phyloP scores from a whole-genome alignment of 2,797 vertebrate genomes.

The Sebastolobus altivelis region DNA sequence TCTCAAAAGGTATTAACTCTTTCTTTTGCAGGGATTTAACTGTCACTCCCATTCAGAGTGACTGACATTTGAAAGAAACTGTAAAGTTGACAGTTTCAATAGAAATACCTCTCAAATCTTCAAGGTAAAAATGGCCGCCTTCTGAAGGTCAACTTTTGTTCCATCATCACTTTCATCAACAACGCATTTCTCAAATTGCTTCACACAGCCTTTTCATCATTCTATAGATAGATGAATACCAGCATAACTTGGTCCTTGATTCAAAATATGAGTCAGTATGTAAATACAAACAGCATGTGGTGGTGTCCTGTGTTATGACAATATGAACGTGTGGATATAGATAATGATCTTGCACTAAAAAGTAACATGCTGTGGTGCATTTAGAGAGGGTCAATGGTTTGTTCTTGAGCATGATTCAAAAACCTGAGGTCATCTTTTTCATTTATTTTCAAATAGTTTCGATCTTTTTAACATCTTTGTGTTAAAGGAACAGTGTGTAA shows the following conservation, averaged over 20 bases:
- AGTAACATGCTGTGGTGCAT: neutral
- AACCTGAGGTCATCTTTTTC: neutral
- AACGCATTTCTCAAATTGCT: slow-evolving; percentile 9
- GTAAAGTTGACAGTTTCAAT: slow-evolving; percentile 21
- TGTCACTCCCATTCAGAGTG: slow-evolving; percentile 2
- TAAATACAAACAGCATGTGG: neutral
- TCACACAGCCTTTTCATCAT: slow-evolving; percentile 4
- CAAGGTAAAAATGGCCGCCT: neutral
- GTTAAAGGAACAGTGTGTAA: neutral
- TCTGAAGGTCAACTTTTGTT: slow-evolving; percentile 19
- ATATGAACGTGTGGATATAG: neutral
- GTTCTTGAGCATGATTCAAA: neutral
- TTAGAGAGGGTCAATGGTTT: neutral
- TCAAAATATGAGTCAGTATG: neutral
- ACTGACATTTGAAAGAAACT: slow-evolving; percentile 41
- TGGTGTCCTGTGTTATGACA: neutral
- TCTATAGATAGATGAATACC: neutral
- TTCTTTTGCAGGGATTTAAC: slow-evolving; percentile 36
- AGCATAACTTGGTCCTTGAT: slow-evolving; percentile 10
- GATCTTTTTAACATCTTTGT: neutral
- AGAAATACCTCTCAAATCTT: slow-evolving; percentile 34
- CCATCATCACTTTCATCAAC: neutral
- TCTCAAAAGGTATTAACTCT: slow-evolving; percentile 15
- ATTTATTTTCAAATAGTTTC: neutral
- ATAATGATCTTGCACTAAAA: neutral